phyloP scores from a whole-genome alignment of 2,113 vertebrate genomes.

The Brachypodius melanocephalos region DNA sequence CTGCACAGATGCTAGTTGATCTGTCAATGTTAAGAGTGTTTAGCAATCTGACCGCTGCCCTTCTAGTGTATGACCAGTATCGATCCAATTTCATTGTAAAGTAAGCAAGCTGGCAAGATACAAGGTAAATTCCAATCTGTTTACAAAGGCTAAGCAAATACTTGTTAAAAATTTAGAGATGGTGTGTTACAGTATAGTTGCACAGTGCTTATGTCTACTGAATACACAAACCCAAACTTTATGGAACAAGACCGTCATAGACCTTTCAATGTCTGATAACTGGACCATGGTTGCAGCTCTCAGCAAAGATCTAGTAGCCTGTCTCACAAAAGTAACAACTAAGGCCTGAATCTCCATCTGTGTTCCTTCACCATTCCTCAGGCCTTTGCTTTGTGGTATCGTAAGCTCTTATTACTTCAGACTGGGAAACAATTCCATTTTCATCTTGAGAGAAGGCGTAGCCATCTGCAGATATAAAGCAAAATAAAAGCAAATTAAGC shows the following conservation, averaged over 20 bases:
- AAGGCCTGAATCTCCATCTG: neutral
- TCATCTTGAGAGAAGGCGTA: slow-evolving; percentile 99
- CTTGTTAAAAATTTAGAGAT: slow-evolving; percentile 71
- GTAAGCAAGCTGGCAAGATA: slow-evolving; percentile 68
- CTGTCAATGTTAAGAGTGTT: slow-evolving; percentile 1
- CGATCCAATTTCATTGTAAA: slow-evolving; percentile 38
- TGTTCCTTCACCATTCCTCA: slow-evolving; percentile 85
- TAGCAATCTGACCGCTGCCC: neutral
- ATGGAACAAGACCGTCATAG: slow-evolving; percentile 40
- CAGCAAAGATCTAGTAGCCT: slow-evolving; percentile 33
- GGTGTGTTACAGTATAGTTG: slow-evolving; percentile 72
- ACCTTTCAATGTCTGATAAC: slow-evolving; percentile 42
- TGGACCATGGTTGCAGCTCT: slow-evolving; percentile 18
- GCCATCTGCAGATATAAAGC: slow-evolving; percentile 79
- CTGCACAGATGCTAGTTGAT: slow-evolving; percentile 27
- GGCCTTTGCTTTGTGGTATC: slow-evolving; percentile 96
- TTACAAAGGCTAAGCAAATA: slow-evolving; percentile 76
- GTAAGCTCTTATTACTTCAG: slow-evolving; percentile 95
- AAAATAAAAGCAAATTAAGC: neutral
- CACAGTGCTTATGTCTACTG: slow-evolving; percentile 83
- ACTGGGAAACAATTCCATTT: slow-evolving; percentile 97
- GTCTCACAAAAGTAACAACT: neutral
- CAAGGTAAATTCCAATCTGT: slow-evolving; percentile 63
- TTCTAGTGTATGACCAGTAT: neutral
- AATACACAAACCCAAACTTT: slow-evolving; percentile 69